phyloP scores from a whole-genome alignment of 2,888 invertebrate genomes.

The Pandemis cinnamomeana region DNA sequence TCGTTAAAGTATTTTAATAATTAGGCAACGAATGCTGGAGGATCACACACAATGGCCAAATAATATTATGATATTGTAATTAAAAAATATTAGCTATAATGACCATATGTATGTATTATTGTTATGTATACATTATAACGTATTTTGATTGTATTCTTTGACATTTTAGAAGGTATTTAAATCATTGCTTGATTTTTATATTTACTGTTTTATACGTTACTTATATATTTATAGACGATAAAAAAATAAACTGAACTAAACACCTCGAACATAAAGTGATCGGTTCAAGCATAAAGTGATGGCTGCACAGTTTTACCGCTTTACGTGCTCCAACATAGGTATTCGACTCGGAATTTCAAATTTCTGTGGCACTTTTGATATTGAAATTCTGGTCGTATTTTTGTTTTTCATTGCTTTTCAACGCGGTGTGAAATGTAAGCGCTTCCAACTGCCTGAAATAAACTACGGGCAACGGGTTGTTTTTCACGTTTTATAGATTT shows the following conservation, averaged over 20 bases:
- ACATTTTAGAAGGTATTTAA: too few species aligned
- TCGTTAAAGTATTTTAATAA: background rate
- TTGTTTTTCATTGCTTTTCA: slow-evolving; percentile 1
- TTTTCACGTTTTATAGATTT: background rate
- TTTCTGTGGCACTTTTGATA: background rate
- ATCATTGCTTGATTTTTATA: too few species aligned
- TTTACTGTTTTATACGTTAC: too few species aligned
- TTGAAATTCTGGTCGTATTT: slow-evolving; percentile 3
- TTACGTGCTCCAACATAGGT: background rate
- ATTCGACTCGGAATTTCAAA: background rate
- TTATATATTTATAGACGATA: too few species aligned
- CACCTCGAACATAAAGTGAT: too few species aligned
- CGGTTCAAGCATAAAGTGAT: background rate
- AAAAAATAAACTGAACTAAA: too few species aligned
- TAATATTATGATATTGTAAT: too few species aligned
- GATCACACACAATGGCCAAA: too few species aligned
- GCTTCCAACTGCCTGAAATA: background rate
- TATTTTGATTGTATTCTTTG: too few species aligned
- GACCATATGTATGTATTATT: too few species aligned
- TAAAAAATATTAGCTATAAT: too few species aligned
- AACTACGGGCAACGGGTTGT: background rate
- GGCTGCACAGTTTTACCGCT: background rate
- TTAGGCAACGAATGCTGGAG: background rate
- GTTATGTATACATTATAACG: too few species aligned
- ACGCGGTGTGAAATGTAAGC: slow-evolving; percentile 8